Base-by-base conservation (phyloP, 2,888 invertebrate genomes). In the Heliconius erato region DNA sequence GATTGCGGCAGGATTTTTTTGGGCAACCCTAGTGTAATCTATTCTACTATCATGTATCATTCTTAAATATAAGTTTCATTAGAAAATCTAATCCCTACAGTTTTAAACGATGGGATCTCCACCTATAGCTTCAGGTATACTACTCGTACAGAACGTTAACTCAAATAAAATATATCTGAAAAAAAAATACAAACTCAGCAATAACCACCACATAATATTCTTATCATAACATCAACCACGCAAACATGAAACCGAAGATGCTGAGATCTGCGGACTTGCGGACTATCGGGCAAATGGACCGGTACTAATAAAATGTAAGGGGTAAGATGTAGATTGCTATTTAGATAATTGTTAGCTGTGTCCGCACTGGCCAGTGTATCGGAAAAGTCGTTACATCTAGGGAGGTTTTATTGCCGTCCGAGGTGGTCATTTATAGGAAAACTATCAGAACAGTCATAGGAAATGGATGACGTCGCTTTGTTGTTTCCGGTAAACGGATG, bases 241-340 rank as follows among this genome's bases (percentile, higher is more conserved):
- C 92, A 93, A 94, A 94, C 94, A 95, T 88, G 90, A 91, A 87
- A 88, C 88, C 86, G 81, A 86, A 89, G 91, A 91, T 94, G 92
- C 92, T 91, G 92, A 95, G 94, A 94, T 94, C 94, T 94, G 94
- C 94, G 90, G 92, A 94, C 93, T 89, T 85, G 85, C 83, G 83
- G 84, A 85, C 86, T 88, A 92, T 93, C 92, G 92, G 94, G 94
- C 94, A 96, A 95, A 96, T 96, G 95, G 96, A 94, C 95, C 96
- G 95, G 95, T 94, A 95, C 94, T 96, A 96, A 96, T 95, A 96
- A 96, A 96, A 96, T 94, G 92, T 95, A 94, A 96, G 96, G 95
- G 96, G 96, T 95, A 95, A 95, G 95, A 96, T 95, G 95, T 94
- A 96, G 96, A 96, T 96, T 93, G 95, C 96, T 94, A 96, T 96